Conservation (phyloP, 2,888 invertebrate genomes). For the Cataglyphis cursor region DNA sequence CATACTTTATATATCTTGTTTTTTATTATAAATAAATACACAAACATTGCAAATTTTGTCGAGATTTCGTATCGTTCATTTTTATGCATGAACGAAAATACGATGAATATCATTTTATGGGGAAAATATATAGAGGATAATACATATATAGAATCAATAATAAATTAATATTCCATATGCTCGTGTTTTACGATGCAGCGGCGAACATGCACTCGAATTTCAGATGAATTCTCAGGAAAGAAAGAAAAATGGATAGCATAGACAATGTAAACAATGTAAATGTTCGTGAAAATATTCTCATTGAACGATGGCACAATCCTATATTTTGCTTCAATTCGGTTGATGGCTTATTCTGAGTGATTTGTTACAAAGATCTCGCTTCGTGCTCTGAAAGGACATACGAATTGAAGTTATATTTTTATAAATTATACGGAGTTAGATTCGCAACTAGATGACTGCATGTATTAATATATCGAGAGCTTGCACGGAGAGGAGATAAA, state of each 20-base stretch:
- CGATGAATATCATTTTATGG: conserved; percentile 21
- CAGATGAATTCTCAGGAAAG: not conserved
- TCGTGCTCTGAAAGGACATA: not conserved
- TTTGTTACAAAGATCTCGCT: not conserved
- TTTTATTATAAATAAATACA: conserved; percentile 39
- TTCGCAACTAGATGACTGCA: not conserved
- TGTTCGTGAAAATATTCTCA: not conserved
- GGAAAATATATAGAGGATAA: not conserved
- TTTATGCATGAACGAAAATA: conserved; percentile 16
- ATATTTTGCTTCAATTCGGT: not conserved
- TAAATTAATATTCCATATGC: conserved; percentile 33
- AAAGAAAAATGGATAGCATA: conserved; percentile 10
- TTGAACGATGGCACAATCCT: not conserved
- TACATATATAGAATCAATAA: conserved; percentile 13
- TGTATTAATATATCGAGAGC: not conserved
- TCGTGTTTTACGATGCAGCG: not conserved
- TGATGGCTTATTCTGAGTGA: not conserved
- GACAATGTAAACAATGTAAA: conserved; percentile 26
- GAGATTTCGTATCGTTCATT: conserved; percentile 41
- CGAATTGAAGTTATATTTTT: not conserved
- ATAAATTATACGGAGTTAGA: not conserved
- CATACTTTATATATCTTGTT: not conserved
- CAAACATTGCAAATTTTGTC: not conserved
- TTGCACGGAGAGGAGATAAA: not conserved
- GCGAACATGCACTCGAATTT: conserved; percentile 6